phyloP scores from a whole-genome alignment of 23 tunicate species.

The Corella eumyota region DNA sequence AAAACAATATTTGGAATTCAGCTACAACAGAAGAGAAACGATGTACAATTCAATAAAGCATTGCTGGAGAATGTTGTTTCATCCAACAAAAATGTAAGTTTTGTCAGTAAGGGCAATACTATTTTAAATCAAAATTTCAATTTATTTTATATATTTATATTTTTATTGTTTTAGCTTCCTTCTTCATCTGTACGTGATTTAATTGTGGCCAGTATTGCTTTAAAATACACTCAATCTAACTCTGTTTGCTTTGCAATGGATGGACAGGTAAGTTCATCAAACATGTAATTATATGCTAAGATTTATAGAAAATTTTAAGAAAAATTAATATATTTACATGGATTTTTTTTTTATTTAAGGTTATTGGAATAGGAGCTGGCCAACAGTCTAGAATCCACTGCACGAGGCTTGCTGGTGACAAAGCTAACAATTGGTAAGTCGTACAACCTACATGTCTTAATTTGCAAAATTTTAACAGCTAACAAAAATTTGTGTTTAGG shows the following conservation, averaged over 20 bases:
- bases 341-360: constrained; percentile 17
- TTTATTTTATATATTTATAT: no score
- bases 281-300: background rate
- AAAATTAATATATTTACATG: no score
- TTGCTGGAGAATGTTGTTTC: constrained; percentile 47
- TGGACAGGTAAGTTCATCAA: constrained; percentile 55
- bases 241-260: constrained; percentile 80
- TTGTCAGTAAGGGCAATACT: no score
- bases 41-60: constrained; percentile 13
- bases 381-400: constrained; percentile 91
- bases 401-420: constrained; percentile 81
- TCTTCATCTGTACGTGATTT: constrained; percentile 53
- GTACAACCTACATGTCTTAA: background rate
- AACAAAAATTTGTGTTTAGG: constrained; percentile 8
- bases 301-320: no score
- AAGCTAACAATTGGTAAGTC: constrained; percentile 79
- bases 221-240: constrained; percentile 89
- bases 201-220: constrained; percentile 63
- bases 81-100: constrained; percentile 28
- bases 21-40: constrained; percentile 60
- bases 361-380: constrained; percentile 87
- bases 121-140: no score
- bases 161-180: constrained; percentile 29
- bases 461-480: background rate
- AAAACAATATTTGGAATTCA: constrained; percentile 55